Evolutionary conservation across 2,797 vertebrate species (phyloP), one percentile per base, ranked within the genome.

Genomic region (Pipistrellus kuhlii): DNA sequence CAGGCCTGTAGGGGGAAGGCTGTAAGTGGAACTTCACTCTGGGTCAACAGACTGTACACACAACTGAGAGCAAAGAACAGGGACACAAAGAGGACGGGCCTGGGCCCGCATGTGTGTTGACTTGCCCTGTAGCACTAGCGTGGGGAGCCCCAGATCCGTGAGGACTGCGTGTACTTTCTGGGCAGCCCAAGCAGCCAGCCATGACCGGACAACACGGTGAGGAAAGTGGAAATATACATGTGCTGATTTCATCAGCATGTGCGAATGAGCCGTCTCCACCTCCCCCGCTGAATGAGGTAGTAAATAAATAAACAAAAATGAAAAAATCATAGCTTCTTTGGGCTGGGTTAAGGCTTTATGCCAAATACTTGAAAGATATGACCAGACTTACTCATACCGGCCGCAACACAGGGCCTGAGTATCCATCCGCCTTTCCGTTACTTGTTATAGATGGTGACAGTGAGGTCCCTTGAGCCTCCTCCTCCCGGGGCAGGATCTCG

Each of bases 181-280:
- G 46, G 46, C 38, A 85, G 78, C 48, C 46, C 46, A 35, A 53
- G 55, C 21, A 1, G 51, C 0, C 2, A 82, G 14, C 51, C 25
- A 0, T 32, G 71, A 69, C 68, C 30, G 23, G 80, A 17, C 18
- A 13, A 6, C 41, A 3, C 2, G 0, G 25, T 59, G 62, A 9
- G 8, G 5, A 6, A 41, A 15, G 15, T 76, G 85, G 72, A 14
- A 66, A 38, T 27, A 1, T 0, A 14, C 7, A 41, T 44, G 14
- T n/a, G n/a, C 48, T 1, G 21, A 14, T 21, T 23, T 35, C 0
- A 1, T n/a, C 25, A 3, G 20, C 44, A 13, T 3, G 35, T 11
- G 62, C 0, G 1, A 23, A 35, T 9, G 9, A 62, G 38, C 92
- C 30, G 1, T 35, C 32, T 17, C 30, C 6, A 2, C 23, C 32